phyloP scores from a whole-genome alignment of 1,140 invertebrate genomes.

The Episyrphus balteatus region DNA sequence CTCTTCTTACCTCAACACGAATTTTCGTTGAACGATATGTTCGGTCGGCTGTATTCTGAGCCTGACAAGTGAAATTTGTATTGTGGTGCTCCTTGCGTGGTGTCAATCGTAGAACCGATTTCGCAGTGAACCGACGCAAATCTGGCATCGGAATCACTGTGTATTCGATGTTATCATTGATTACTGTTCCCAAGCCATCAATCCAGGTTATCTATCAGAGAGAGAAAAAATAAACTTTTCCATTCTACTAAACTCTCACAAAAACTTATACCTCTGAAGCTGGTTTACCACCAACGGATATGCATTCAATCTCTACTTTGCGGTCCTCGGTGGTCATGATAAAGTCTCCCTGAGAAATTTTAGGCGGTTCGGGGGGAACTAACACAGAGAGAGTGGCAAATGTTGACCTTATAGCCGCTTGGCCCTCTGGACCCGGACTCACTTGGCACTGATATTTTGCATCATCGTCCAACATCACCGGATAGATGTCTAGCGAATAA shows the following conservation, averaged over 20 bases:
- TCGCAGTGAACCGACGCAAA: conserved; percentile 55
- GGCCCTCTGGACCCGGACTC: conserved; percentile 50
- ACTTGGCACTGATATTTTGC: conserved; percentile 68
- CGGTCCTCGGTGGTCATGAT: conserved; percentile 61
- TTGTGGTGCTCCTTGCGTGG: conserved; percentile 68
- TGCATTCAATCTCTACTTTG: conserved; percentile 63
- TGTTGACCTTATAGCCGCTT: conserved; percentile 52
- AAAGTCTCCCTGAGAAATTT: conserved; percentile 56
- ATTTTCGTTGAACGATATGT: conserved; percentile 54
- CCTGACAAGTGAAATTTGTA: conserved; percentile 67
- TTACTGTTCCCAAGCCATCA: conserved; percentile 55
- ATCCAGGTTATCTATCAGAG: conserved; percentile 61
- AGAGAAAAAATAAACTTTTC: neutral
- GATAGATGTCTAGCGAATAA: conserved; percentile 59
- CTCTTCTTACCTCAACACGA: conserved; percentile 45
- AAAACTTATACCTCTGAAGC: conserved; percentile 59
- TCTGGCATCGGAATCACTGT: conserved; percentile 49
- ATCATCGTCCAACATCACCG: conserved; percentile 65
- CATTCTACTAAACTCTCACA: no score
- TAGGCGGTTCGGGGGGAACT: conserved; percentile 63
- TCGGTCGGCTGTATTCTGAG: conserved; percentile 58
- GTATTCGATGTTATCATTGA: conserved; percentile 51
- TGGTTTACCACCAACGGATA: conserved; percentile 65
- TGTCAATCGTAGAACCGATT: conserved; percentile 57
- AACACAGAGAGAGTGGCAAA: conserved; percentile 57